phyloP scores from a whole-genome alignment of 2,113 vertebrate genomes.

The Candoia aspera region DNA sequence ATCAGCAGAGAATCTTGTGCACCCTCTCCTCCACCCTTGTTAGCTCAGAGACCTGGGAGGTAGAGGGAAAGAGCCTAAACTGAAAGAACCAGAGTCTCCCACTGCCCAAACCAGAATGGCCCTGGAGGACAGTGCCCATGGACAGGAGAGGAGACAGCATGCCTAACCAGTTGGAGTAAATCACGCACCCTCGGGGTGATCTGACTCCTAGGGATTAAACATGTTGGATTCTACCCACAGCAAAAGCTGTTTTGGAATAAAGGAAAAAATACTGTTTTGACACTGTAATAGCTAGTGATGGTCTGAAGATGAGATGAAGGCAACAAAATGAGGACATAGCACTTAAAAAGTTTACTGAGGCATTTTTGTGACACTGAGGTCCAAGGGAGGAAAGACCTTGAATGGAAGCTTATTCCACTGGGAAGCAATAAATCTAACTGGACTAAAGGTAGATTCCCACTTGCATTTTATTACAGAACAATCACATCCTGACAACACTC shows the following conservation, averaged over 20 bases:
- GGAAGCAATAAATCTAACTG: not conserved
- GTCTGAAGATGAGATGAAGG: not conserved
- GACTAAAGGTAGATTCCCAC: not conserved
- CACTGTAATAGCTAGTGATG: not conserved
- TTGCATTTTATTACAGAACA: not conserved
- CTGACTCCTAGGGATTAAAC: too few relatives aligned
- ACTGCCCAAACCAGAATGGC: not conserved
- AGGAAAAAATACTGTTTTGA: not conserved
- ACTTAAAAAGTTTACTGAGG: not conserved
- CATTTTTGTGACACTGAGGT: not conserved
- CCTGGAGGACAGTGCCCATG: not conserved
- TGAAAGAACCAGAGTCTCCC: not conserved
- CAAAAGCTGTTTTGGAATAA: not conserved
- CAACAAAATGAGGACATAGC: not conserved
- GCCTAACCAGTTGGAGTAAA: too few relatives aligned
- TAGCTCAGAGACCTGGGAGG: not conserved
- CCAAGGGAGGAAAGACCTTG: not conserved
- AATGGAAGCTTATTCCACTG: not conserved
- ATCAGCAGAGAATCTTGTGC: not conserved
- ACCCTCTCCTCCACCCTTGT: not conserved
- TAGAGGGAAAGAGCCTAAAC: not conserved
- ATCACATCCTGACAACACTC: not conserved
- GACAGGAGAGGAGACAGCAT: not conserved
- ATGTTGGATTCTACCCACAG: too few relatives aligned
- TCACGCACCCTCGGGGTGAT: too few relatives aligned